Percentiles rank a stretch among this genome's conserved stretches.
These are phyloP conservation scores for Nanger granti DNA, from an alignment of 2,113 vertebrate genomes.

Conservation along the genomic window DNA sequence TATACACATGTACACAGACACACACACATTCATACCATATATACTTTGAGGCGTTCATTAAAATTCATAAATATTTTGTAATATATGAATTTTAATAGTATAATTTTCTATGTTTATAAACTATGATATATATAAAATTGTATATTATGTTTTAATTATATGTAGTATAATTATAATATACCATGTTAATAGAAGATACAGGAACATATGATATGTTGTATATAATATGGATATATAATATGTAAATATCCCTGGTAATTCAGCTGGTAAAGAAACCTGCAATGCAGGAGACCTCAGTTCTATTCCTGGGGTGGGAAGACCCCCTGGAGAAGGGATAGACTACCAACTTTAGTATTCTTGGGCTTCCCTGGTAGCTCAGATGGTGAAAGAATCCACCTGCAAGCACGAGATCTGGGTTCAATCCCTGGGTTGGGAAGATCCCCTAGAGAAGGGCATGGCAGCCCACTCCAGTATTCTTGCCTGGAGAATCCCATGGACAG, in stretches of 20 bases:
- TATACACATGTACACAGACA: background rate
- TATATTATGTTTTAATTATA: background rate
- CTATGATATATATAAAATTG: background rate
- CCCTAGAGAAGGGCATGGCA: background rate
- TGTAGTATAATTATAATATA: background rate
- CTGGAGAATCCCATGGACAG: background rate
- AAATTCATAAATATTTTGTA: background rate
- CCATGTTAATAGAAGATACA: background rate
- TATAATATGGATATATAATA: background rate
- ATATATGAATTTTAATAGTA: background rate
- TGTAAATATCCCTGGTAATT: background rate
- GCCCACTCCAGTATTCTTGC: background rate
- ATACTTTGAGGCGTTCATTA: background rate
- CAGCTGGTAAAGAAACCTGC: background rate
- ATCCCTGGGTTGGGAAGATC: background rate
- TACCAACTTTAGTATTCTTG: background rate
- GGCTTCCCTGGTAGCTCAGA: background rate
- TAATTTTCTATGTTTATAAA: background rate
- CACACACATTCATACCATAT: background rate
- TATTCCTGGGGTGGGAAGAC: background rate
- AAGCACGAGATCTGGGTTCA: background rate
- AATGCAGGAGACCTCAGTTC: background rate
- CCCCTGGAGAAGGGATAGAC: background rate
- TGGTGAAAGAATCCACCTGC: background rate
- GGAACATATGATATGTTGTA: background rate